Conservation (phyloP, 2,113 vertebrate genomes). For the Protobothrops flavoviridis region DNA sequence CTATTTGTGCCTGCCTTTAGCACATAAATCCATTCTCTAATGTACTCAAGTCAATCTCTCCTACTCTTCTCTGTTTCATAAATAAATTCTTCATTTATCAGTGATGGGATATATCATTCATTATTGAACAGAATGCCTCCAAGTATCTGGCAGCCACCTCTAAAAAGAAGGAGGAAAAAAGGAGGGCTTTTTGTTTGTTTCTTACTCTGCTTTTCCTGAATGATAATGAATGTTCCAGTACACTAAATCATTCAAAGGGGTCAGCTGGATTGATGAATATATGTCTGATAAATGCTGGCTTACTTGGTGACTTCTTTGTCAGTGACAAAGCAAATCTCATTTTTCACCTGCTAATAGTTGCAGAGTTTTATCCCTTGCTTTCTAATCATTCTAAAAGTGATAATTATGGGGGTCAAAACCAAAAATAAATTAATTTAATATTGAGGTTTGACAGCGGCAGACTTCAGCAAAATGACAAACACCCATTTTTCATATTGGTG, state of each 20-base stretch:
- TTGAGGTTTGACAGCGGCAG: neutral
- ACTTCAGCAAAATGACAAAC: slow-evolving; percentile 26
- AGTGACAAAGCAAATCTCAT: slow-evolving; percentile 48
- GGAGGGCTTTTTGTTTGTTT: neutral
- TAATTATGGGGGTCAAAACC: slow-evolving; percentile 21
- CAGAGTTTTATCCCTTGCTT: slow-evolving; percentile 20
- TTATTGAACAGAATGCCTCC: slow-evolving; percentile 44
- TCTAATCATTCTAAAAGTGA: neutral
- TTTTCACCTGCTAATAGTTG: slow-evolving; percentile 22
- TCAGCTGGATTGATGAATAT: slow-evolving; percentile 39
- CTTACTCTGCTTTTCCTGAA: slow-evolving; percentile 33
- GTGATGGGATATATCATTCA: slow-evolving; percentile 47
- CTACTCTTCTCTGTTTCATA: slow-evolving; percentile 48
- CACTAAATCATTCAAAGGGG: slow-evolving; percentile 30
- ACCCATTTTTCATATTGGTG: neutral
- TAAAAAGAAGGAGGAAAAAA: slow-evolving; percentile 19
- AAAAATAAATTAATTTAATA: neutral
- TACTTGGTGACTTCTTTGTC: slow-evolving; percentile 29
- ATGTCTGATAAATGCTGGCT: slow-evolving; percentile 34
- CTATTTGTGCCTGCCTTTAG: slow-evolving; percentile 22
- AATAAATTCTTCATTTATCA: slow-evolving; percentile 57
- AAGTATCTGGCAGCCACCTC: slow-evolving; percentile 29
- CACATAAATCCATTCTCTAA: slow-evolving; percentile 50
- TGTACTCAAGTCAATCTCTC: slow-evolving; percentile 48
- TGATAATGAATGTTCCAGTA: slow-evolving; percentile 27